Conservation (phyloP, 2,888 invertebrate genomes). For the Amphipoea oculea region DNA sequence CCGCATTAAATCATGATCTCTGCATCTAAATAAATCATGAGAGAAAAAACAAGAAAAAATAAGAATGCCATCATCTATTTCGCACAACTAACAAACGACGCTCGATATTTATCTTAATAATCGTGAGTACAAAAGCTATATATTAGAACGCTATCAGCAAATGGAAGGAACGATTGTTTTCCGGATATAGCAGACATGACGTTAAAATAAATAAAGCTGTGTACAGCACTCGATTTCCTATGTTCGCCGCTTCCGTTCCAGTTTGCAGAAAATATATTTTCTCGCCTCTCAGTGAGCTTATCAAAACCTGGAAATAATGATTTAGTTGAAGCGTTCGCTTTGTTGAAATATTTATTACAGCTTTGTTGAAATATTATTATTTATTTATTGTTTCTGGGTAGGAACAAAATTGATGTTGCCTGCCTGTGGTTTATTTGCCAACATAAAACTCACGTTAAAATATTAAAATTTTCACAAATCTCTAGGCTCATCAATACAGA, state of each 20-base stretch:
- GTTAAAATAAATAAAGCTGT: constrained; percentile 87
- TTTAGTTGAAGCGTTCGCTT: constrained; percentile 62
- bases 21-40: constrained; percentile 43
- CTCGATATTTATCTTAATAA: constrained; percentile 66
- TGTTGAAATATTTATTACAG: constrained; percentile 52
- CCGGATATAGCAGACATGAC: constrained; percentile 86
- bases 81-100: constrained; percentile 36
- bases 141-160: constrained; percentile 76
- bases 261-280: constrained; percentile 79
- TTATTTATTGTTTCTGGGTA: constrained; percentile 27
- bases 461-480: background rate
- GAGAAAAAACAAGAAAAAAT: constrained; percentile 47
- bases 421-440: background rate
- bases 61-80: constrained; percentile 48
- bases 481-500: background rate
- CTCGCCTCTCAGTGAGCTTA: constrained; percentile 75
- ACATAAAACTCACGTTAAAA: background rate
- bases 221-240: constrained; percentile 86
- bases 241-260: constrained; percentile 81
- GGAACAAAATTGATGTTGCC: background rate
- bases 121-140: constrained; percentile 67
- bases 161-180: constrained; percentile 80
- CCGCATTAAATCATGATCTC: constrained; percentile 40
- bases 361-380: constrained; percentile 5
- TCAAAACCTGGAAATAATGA: constrained; percentile 77